Conservation (phyloP, 1,140 invertebrate species). For the Andricus grossulariae region DNA sequence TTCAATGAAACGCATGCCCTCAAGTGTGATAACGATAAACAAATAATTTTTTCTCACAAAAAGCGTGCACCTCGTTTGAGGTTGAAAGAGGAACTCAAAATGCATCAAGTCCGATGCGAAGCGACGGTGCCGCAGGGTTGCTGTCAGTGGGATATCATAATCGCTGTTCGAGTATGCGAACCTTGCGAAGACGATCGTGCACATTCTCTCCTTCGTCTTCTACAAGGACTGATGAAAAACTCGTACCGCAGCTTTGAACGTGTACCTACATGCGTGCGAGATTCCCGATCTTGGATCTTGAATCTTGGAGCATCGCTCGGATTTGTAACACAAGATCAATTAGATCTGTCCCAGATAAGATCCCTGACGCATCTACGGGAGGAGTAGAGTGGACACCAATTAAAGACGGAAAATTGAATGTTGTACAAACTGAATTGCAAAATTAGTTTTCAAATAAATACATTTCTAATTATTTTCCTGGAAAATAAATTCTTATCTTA, state of each 20-base stretch:
- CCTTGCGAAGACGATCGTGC: constrained; percentile 3
- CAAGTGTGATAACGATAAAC: too few species aligned
- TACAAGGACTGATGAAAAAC: constrained; percentile 22
- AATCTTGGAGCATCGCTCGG: background rate
- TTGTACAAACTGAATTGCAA: background rate
- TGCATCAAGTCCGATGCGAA: too few species aligned
- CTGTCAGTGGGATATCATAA: constrained; percentile 23
- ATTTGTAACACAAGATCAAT: constrained; percentile 23
- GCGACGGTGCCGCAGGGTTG: background rate
- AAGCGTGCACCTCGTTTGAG: too few species aligned
- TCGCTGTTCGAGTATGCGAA: constrained; percentile 9
- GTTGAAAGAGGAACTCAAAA: too few species aligned
- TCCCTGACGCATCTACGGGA: background rate
- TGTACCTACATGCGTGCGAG: constrained; percentile 1
- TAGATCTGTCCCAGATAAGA: constrained; percentile 24
- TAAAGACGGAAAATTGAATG: constrained; percentile 12
- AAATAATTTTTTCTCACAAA: too few species aligned
- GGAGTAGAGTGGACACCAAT: background rate
- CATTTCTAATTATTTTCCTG: too few species aligned
- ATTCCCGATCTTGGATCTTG: constrained; percentile 18
- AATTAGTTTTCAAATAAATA: background rate
- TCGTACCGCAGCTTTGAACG: constrained; percentile 4
- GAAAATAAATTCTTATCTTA: background rate
- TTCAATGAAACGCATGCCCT: too few species aligned
- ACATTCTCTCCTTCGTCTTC: constrained; percentile 15